Evolutionary conservation across 2,113 vertebrate species (phyloP).

Genomic region (Excalfactoria chinensis): DNA sequence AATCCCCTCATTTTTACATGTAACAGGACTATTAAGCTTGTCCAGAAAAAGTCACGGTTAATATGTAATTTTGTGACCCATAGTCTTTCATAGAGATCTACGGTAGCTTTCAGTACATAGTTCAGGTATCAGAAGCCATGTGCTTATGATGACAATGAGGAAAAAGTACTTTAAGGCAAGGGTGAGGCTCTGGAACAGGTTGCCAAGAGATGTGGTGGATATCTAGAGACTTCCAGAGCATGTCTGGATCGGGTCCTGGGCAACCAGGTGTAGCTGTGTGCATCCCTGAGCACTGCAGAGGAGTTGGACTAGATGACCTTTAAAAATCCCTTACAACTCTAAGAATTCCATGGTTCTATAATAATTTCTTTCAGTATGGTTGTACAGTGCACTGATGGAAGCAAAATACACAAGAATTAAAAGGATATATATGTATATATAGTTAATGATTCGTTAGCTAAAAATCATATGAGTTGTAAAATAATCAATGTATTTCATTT

Average conservation of each 20-base stretch:
- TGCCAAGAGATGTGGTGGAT: no score
- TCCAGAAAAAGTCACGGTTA: not conserved
- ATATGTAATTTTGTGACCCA: not conserved
- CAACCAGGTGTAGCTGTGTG: no score
- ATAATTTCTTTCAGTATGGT: not conserved
- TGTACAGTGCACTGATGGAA: not conserved
- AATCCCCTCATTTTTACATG: not conserved
- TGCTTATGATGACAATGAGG: not conserved
- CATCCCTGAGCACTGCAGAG: no score
- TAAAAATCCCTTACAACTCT: no score
- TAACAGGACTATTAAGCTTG: not conserved
- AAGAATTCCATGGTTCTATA: not conserved
- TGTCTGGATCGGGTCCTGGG: no score
- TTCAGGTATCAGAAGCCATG: not conserved
- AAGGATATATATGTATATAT: accelerated
- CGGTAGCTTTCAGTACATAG: not conserved
- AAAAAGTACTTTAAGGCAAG: no score
- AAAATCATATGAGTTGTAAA: not conserved
- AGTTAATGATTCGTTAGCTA: not conserved
- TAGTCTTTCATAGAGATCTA: not conserved
- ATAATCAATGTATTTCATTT: not conserved
- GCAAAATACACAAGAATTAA: not conserved
- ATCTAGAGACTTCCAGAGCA: no score
- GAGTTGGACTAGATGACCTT: no score
- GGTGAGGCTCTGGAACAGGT: no score